Conservation (phyloP, 2,888 invertebrate genomes). For the Invenusta paracnida region DNA sequence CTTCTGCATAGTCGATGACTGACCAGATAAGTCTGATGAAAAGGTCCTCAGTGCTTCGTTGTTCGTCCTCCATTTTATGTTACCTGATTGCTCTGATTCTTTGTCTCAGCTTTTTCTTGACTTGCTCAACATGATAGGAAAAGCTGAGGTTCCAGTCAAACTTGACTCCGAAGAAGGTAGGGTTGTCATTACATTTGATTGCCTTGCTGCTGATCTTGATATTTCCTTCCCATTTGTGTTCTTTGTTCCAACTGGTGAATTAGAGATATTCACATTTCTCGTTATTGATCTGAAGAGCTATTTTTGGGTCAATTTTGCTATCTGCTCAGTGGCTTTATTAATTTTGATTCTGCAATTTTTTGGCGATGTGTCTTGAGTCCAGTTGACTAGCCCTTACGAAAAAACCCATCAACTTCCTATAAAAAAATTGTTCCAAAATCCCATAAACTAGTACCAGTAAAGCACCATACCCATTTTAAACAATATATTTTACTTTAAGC, state of each 20-base stretch:
- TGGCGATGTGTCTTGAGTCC: neutral
- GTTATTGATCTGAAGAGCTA: neutral
- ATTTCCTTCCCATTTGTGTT: neutral
- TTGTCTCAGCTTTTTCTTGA: neutral
- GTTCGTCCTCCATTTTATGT: neutral
- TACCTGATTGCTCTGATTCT: neutral
- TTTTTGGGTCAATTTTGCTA: neutral
- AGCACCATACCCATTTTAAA: too few species aligned
- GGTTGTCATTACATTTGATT: neutral
- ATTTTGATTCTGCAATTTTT: neutral
- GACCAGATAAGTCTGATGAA: neutral
- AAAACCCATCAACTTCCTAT: too few species aligned
- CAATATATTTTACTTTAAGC: too few species aligned
- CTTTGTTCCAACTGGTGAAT: neutral
- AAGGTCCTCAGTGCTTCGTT: neutral
- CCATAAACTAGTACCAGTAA: too few species aligned
- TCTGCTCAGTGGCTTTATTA: neutral
- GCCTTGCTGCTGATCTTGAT: neutral
- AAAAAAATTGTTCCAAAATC: too few species aligned
- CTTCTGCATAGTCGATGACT: conserved; percentile 15
- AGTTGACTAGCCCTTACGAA: neutral
- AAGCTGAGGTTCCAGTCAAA: conserved; percentile 20
- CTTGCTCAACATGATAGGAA: neutral
- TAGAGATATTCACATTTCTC: conserved; percentile 21
- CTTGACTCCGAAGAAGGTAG: neutral